Conservation (phyloP, 2,113 vertebrate genomes). For the Eublepharis macularius region DNA sequence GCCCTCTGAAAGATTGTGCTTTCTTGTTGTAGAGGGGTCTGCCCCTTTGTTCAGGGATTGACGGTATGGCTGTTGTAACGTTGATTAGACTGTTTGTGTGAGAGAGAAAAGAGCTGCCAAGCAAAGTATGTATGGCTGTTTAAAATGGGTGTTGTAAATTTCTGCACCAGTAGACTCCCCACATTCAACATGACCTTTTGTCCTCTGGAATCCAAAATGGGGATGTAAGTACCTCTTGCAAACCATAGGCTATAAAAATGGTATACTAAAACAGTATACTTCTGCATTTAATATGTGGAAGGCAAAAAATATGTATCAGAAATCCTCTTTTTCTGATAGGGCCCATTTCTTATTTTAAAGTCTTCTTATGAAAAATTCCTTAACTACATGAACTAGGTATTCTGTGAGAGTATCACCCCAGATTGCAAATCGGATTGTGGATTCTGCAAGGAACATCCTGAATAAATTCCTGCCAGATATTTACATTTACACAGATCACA, state of each 20-base stretch:
- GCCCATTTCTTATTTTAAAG: not conserved
- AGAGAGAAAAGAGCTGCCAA: not conserved
- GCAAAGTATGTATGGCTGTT: not conserved
- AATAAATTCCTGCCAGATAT: constrained; percentile 96
- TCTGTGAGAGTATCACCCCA: constrained; percentile 95
- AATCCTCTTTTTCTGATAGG: not conserved
- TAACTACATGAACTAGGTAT: constrained; percentile 78
- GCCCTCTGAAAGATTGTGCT: not conserved
- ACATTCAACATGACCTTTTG: not conserved
- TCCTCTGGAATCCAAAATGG: not conserved
- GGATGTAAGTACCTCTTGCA: not conserved
- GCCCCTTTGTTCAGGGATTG: not conserved
- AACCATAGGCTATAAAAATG: not conserved
- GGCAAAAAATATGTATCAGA: not conserved
- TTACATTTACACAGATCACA: constrained; percentile 97
- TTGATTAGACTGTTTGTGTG: not conserved
- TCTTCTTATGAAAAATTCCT: constrained; percentile 56
- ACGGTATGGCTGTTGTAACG: not conserved
- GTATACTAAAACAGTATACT: too few relatives aligned
- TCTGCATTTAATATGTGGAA: not conserved
- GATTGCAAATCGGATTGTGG: constrained; percentile 96
- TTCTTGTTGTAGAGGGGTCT: too few relatives aligned
- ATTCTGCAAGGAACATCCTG: constrained; percentile 88
- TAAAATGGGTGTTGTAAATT: not conserved
- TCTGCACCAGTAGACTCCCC: not conserved